Base-by-base conservation (phyloP, 1,140 invertebrate genomes). In the Agraylea sexmaculata region DNA sequence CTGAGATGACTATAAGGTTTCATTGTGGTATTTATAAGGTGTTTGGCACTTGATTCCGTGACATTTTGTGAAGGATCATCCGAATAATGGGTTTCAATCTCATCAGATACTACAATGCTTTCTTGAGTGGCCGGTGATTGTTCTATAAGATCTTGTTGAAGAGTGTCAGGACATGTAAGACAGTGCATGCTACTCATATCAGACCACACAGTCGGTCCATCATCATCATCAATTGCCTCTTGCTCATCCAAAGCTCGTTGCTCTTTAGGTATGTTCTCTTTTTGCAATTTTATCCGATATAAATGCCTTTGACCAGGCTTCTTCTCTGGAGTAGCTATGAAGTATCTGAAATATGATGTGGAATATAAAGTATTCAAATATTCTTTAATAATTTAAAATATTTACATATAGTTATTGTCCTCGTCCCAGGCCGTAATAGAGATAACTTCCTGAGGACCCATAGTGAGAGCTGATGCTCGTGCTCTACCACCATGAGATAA, bases 271-370 rank as follows among this genome's bases (percentile, higher is more conserved):
- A 11, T 32, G 18, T 43, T 33, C 31, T 2, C 38, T 6, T 12
- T 18, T 21, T 62, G 65, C 11, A 70, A 59, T 30, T 46, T 55
- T 46, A 80, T 73, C 46, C 76, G 65, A 62, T 81, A 85, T 28
- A 88, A 57, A 55, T 87, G 84, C 11, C 83, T 59, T 51, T 82
- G 74, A 3, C 78, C 76, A 0, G 82, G 75, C 17, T 65, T 60
- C 34, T 71, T 70, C 49, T 76, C 72, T 2, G 73, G 75, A n/a
- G 82, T 82, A 13, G 78, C 80, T 46, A 84, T 73, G 49, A 71
- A 80, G 51, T 78, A 64, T 16, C 47, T 49, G 38, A 25, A 37
- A 30, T n/a, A n/a, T n/a, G n/a, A n/a, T 18, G 1, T 19, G 40
- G 29, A 34, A 35, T 22, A 30, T 30, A 23, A 4, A 42, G 7